Conservation (phyloP, 2,888 invertebrate species). For the Loripinus fragilis region DNA sequence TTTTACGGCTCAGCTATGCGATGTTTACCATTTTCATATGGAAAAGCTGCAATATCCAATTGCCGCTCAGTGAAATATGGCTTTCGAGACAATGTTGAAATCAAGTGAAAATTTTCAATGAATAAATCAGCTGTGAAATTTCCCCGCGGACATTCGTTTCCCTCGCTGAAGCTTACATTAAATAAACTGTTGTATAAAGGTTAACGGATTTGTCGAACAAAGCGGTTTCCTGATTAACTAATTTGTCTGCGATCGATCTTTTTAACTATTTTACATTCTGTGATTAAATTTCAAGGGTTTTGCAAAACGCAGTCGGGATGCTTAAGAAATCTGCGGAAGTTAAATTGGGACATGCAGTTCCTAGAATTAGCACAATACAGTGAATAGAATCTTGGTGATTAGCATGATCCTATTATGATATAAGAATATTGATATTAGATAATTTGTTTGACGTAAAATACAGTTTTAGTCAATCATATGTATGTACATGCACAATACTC, state of each 20-base stretch:
- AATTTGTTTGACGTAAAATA: too few species aligned
- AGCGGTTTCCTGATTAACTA: slow-evolving; percentile 14
- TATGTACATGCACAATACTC: too few species aligned
- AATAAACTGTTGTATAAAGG: slow-evolving; percentile 5
- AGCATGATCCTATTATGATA: too few species aligned
- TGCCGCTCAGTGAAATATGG: background rate
- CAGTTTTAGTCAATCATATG: too few species aligned
- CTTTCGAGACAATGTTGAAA: slow-evolving; percentile 16
- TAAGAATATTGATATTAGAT: too few species aligned
- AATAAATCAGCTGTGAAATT: slow-evolving; percentile 15
- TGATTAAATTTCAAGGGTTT: slow-evolving; percentile 3
- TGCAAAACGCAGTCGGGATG: background rate
- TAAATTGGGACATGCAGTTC: too few species aligned
- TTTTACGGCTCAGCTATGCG: too few species aligned
- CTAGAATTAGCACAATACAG: too few species aligned
- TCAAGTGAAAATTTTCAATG: slow-evolving; percentile 17
- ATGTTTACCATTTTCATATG: too few species aligned
- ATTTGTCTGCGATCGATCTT: slow-evolving; percentile 17
- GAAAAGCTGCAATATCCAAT: too few species aligned
- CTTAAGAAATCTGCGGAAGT: too few species aligned
- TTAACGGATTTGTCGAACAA: slow-evolving; percentile 9
- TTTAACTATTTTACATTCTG: background rate
- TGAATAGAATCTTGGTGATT: too few species aligned
- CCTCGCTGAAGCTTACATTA: slow-evolving; percentile 4
- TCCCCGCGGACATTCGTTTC: slow-evolving; percentile 5